Conservation (phyloP, 1,140 invertebrate genomes). For the Papilio glaucus region DNA sequence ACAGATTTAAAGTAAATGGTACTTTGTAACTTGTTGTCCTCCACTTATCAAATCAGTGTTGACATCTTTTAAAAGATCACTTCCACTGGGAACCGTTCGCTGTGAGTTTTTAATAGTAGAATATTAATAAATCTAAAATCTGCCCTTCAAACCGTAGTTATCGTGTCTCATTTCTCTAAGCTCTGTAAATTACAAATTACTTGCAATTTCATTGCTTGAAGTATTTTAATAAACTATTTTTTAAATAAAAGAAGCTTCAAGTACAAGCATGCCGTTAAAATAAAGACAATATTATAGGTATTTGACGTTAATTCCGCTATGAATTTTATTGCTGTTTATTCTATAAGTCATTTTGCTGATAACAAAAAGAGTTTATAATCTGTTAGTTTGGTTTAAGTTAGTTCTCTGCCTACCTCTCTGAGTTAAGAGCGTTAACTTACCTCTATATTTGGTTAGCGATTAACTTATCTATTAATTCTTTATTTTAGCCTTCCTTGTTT, state of each 20-base stretch:
- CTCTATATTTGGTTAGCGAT: no score
- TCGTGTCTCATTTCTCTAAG: no score
- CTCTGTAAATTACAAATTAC: background rate
- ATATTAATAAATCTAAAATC: constrained; percentile 29
- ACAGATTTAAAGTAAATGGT: constrained; percentile 7
- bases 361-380: constrained; percentile 8
- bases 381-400: no score
- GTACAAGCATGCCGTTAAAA: background rate
- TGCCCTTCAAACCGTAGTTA: background rate
- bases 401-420: no score
- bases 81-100: constrained; percentile 23
- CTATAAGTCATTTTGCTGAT: background rate
- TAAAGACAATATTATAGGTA: background rate
- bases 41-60: constrained; percentile 19
- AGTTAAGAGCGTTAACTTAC: no score
- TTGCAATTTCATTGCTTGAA: no score
- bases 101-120: constrained; percentile 21
- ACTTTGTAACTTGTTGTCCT: constrained; percentile 25
- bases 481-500: no score
- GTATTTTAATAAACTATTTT: no score
- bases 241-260: background rate
- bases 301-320: background rate
- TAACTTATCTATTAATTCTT: no score
- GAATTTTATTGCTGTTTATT: background rate
- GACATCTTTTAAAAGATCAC: constrained; percentile 11